These are phyloP conservation scores for Echeneis naucrates DNA, from an alignment of 2,797 vertebrate species.

Conservation along the genomic window DNA sequence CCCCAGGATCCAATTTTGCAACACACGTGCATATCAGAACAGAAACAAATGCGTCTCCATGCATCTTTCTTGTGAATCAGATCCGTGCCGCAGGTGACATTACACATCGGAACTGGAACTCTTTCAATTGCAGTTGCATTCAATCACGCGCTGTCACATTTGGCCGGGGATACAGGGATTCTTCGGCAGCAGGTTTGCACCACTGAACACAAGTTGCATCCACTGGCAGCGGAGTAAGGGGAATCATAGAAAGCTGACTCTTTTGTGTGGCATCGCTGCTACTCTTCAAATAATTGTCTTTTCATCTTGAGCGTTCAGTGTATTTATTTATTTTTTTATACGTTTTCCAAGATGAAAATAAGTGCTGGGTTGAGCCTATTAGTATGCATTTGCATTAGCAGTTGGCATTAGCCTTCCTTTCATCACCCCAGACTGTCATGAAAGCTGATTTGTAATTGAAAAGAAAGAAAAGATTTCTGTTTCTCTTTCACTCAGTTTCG, in stretches of 20 bases:
- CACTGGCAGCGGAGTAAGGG: background rate
- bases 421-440: conserved; percentile 33
- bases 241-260: background rate
- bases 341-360: conserved; percentile 31
- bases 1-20: conserved; percentile 61
- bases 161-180: background rate
- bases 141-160: conserved; percentile 17
- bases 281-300: conserved; percentile 13
- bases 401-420: conserved; percentile 62
- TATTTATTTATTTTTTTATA: conserved; percentile 13
- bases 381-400: conserved; percentile 61
- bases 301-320: conserved; percentile 26
- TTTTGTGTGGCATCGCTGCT: background rate
- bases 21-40: conserved; percentile 44
- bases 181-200: background rate
- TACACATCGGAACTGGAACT: conserved; percentile 21
- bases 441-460: conserved; percentile 63
- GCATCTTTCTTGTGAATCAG: conserved; percentile 27
- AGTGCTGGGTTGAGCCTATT: conserved; percentile 43
- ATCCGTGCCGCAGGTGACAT: conserved; percentile 45
- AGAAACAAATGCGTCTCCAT: conserved; percentile 42
- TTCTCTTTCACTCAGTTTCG: conserved; percentile 9
- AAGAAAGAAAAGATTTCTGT: conserved; percentile 26
- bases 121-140: conserved; percentile 26
- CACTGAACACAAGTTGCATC: background rate